These are phyloP conservation scores for Pica pica DNA, from an alignment of 2,113 vertebrate genomes.

Conservation along the genomic window DNA sequence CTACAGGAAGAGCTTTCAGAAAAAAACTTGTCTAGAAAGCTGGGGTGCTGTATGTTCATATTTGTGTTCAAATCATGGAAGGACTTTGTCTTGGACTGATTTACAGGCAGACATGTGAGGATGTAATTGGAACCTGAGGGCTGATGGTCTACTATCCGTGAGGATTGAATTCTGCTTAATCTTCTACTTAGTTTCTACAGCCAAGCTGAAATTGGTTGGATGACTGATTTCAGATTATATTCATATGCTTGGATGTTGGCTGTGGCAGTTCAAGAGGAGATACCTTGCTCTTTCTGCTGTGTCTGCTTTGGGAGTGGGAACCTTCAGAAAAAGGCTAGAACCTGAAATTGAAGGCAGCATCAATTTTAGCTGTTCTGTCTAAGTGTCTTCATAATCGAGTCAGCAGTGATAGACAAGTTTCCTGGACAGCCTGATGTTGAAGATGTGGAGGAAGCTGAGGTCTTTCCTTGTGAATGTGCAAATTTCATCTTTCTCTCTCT, in stretches of 20 bases:
- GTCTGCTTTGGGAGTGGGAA: not conserved
- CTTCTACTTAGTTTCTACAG: not conserved
- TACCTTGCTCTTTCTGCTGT: not conserved
- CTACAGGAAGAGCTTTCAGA: not conserved
- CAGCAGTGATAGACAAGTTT: not conserved
- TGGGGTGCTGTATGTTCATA: not conserved
- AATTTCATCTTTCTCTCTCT: not conserved
- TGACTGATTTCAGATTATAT: not conserved
- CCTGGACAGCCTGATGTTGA: not conserved
- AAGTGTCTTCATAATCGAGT: rapidly evolving
- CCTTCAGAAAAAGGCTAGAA: not conserved
- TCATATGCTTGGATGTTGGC: not conserved
- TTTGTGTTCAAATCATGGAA: not conserved
- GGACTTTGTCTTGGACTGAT: not conserved
- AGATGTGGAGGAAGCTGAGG: not conserved
- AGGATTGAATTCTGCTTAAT: not conserved
- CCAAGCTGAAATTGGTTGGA: not conserved
- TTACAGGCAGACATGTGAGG: not conserved
- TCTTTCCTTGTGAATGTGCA: not conserved
- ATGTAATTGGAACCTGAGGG: not conserved
- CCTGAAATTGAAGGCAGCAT: not conserved
- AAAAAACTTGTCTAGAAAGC: not conserved
- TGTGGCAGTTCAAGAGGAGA: not conserved
- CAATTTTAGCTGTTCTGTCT: not conserved
- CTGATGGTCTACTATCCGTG: not conserved